Percentiles rank a stretch among this genome's conserved stretches.
Evolutionary conservation across 2,888 invertebrate genomes (phyloP).

Genomic region (Habroteleia sp.): DNA sequence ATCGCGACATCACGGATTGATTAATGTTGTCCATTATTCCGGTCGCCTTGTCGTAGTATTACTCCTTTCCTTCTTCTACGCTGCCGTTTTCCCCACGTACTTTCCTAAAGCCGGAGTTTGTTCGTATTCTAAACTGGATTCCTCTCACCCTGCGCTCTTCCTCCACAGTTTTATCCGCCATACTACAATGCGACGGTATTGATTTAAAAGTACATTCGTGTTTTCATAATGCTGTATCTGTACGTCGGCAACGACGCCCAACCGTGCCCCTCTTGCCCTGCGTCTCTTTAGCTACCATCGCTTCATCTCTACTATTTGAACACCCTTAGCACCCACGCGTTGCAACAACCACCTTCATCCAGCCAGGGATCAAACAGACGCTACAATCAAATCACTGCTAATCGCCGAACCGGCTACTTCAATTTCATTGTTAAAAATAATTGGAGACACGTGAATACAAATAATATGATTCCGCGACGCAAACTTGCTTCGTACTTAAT

Average conservation of each 20-base stretch:
- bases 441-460: constrained; percentile 65
- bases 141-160: constrained; percentile 65
- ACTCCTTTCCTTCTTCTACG: constrained; percentile 48
- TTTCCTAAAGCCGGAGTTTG: constrained; percentile 65
- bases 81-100: constrained; percentile 50
- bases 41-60: constrained; percentile 61
- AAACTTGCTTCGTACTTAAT: constrained; percentile 14
- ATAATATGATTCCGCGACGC: constrained; percentile 38
- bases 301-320: constrained; percentile 65
- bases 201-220: constrained; percentile 82
- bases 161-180: constrained; percentile 72
- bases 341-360: constrained; percentile 56
- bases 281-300: constrained; percentile 61
- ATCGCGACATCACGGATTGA: constrained; percentile 71
- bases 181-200: constrained; percentile 82
- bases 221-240: constrained; percentile 82
- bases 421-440: constrained; percentile 73
- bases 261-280: constrained; percentile 68
- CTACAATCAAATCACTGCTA: constrained; percentile 76
- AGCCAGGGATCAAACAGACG: constrained; percentile 66
- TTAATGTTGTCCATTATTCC: constrained; percentile 76
- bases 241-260: constrained; percentile 78
- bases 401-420: constrained; percentile 72
- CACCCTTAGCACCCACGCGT: constrained; percentile 57
- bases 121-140: constrained; percentile 63